Conservation (phyloP, 2,888 invertebrate genomes). For the Bellardia pandia region DNA sequence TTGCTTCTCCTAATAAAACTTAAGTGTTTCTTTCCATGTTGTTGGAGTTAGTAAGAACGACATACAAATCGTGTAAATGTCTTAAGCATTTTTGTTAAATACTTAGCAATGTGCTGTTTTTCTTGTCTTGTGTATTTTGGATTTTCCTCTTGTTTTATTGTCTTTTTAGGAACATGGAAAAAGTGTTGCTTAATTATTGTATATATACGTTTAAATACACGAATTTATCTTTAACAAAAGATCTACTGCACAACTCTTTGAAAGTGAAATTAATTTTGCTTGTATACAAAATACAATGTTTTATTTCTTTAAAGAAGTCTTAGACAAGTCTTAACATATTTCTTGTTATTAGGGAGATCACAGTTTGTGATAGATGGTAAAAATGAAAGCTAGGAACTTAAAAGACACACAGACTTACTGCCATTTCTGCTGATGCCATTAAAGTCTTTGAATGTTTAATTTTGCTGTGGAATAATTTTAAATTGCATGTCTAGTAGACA, state of each 20-base stretch:
- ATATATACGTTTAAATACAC: slow-evolving; percentile 5
- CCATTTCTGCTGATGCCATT: not conserved
- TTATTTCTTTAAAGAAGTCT: not conserved
- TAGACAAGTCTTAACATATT: slow-evolving; percentile 8
- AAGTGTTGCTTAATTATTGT: slow-evolving; percentile 54
- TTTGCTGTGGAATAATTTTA: not conserved
- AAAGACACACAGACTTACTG: no score
- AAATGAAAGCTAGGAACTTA: not conserved
- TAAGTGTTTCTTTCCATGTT: slow-evolving; percentile 44
- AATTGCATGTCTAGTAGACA: no score
- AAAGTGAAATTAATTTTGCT: slow-evolving; percentile 52
- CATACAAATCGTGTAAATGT: slow-evolving; percentile 31
- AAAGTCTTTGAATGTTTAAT: not conserved
- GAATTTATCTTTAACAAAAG: not conserved
- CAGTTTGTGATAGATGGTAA: not conserved
- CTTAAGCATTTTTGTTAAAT: slow-evolving; percentile 30
- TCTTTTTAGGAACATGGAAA: slow-evolving; percentile 32
- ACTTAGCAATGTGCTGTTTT: slow-evolving; percentile 12
- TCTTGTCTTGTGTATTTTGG: slow-evolving; percentile 1
- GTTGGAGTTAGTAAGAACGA: not conserved
- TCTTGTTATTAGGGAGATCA: not conserved
- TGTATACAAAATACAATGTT: slow-evolving; percentile 10
- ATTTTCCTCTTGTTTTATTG: slow-evolving; percentile 8
- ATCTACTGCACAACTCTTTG: slow-evolving; percentile 18
- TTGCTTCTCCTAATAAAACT: slow-evolving; percentile 40